Conservation (phyloP, 2,797 vertebrate genomes). For the Peromyscus melanophrys region DNA sequence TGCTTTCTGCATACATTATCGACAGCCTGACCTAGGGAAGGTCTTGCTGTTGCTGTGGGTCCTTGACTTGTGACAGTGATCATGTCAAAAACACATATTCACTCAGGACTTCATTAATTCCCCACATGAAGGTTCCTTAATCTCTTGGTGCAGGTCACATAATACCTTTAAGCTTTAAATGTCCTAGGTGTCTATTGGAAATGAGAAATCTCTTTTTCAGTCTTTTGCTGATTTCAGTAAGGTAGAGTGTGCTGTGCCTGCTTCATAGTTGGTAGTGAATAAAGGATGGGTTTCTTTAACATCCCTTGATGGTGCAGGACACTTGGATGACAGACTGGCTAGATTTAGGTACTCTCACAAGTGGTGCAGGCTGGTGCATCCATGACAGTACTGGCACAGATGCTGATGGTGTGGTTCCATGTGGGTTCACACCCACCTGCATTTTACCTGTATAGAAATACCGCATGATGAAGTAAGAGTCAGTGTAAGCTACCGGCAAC, state of each 20-base stretch:
- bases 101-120: background rate
- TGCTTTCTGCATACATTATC: background rate
- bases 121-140: background rate
- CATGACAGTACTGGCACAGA: background rate
- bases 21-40: background rate
- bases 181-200: background rate
- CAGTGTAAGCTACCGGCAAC: background rate
- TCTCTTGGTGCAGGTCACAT: background rate
- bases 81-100: background rate
- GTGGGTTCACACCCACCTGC: background rate
- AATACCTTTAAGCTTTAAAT: conserved; percentile 56
- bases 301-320: background rate
- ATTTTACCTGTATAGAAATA: background rate
- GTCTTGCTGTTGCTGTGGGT: background rate
- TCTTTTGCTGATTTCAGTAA: background rate
- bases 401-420: background rate
- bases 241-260: background rate
- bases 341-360: background rate
- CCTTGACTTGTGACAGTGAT: background rate
- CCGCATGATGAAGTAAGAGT: background rate
- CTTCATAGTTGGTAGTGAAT: background rate
- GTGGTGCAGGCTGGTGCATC: background rate
- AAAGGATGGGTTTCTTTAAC: background rate
- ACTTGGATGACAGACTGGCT: background rate
- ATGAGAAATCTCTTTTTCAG: background rate